A percentile compares a stretch with the other conserved stretches of the same genome.
These are phyloP conservation scores for Aporophyla nigra DNA, from an alignment of 2,888 invertebrate species.

Conservation along the genomic window DNA sequence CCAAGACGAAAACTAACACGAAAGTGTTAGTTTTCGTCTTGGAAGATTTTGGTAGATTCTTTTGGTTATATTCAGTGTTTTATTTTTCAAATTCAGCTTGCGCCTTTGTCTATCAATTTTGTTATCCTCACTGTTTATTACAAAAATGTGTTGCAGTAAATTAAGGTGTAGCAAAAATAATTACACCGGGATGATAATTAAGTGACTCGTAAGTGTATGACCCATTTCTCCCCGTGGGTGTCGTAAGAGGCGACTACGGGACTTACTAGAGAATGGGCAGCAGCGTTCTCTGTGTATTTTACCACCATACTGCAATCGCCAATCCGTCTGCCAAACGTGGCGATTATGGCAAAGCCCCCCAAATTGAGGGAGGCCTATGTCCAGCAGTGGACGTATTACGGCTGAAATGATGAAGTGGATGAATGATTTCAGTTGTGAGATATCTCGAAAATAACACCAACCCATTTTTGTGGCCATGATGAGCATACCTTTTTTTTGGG, in stretches of 20 bases:
- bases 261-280: too few species aligned
- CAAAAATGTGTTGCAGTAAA: too few species aligned
- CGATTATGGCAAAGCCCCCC: too few species aligned
- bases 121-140: not conserved
- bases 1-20: too few species aligned
- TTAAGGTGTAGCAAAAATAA: not conserved
- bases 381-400: too few species aligned
- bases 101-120: not conserved
- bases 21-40: not conserved
- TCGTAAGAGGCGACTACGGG: too few species aligned
- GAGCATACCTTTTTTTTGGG: not conserved
- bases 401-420: too few species aligned
- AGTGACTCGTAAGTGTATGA: not conserved
- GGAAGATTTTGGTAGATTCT: not conserved
- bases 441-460: not conserved
- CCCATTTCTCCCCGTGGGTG: too few species aligned
- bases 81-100: not conserved
- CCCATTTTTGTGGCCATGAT: not conserved
- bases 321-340: too few species aligned
- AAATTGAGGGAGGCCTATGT: too few species aligned
- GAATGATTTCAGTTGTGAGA: not conserved
- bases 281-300: too few species aligned
- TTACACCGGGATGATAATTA: not conserved
- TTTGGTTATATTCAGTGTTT: not conserved
- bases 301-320: too few species aligned